phyloP scores from a whole-genome alignment of 92 coral and sea anemone species.

The Zoanthus solanderi region DNA sequence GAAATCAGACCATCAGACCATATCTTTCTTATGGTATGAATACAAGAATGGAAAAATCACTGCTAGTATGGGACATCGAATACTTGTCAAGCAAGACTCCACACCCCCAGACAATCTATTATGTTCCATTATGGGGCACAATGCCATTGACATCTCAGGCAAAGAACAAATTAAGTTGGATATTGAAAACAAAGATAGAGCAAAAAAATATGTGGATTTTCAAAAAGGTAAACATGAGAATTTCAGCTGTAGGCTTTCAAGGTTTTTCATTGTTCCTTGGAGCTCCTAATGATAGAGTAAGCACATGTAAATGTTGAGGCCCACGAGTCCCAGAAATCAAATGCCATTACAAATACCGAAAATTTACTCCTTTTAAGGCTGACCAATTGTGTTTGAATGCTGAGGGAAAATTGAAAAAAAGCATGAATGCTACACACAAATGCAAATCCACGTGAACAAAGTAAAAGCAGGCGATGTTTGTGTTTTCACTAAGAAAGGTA shows the following conservation, averaged over 20 bases:
- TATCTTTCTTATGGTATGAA: constrained; percentile 46
- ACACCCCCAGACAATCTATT: constrained; percentile 26
- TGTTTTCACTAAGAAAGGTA: constrained; percentile 5
- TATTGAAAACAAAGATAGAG: constrained; percentile 36
- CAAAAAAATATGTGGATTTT: constrained; percentile 10
- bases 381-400: constrained; percentile 53
- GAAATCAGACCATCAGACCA: constrained; percentile 15
- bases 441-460: constrained; percentile 57
- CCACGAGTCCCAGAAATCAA: constrained; percentile 11
- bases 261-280: constrained; percentile 46
- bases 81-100: background rate
- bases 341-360: constrained; percentile 42
- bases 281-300: constrained; percentile 48
- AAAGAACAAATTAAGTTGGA: background rate
- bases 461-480: constrained; percentile 15
- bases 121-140: background rate
- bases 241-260: constrained; percentile 12
- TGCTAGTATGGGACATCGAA: constrained; percentile 46
- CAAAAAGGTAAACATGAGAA: constrained; percentile 28
- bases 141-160: background rate
- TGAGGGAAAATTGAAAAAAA: constrained; percentile 37
- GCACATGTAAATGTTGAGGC: constrained; percentile 41
- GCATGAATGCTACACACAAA: constrained; percentile 63
- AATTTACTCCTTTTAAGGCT: constrained; percentile 23
- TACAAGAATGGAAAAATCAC: constrained; percentile 43